These are phyloP conservation scores for Parascotia fuliginaria DNA, from an alignment of 2,888 invertebrate genomes.

Conservation along the genomic window DNA sequence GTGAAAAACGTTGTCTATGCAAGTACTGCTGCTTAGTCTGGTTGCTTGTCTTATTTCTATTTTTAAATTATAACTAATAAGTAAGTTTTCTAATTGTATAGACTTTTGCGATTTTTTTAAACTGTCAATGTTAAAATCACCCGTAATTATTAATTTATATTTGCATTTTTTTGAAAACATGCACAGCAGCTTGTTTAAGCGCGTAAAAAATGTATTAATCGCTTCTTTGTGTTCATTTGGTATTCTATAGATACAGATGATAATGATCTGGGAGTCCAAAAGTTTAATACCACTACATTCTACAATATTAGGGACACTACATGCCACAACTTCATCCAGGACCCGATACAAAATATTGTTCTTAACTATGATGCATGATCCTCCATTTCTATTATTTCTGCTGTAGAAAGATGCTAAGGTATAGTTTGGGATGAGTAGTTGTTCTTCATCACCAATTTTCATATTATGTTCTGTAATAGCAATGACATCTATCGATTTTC, in stretches of 20 bases:
- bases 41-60: background rate
- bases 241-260: background rate
- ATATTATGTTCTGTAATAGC: background rate
- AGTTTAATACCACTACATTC: background rate
- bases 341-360: background rate
- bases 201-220: background rate
- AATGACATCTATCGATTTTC: background rate
- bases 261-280: background rate
- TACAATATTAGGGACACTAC: background rate
- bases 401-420: background rate
- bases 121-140: background rate
- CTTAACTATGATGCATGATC: background rate
- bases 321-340: background rate
- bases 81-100: background rate
- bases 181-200: background rate
- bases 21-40: background rate
- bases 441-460: background rate
- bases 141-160: background rate
- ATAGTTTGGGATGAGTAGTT: background rate
- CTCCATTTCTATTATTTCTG: background rate
- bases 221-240: background rate
- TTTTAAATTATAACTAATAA: background rate
- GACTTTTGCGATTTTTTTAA: background rate
- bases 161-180: background rate
- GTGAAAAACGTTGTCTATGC: background rate